Evolutionary conservation across 2,797 vertebrate species (phyloP), one percentile per base, ranked within the genome.

Genomic region (Microhierax caerulescens): DNA sequence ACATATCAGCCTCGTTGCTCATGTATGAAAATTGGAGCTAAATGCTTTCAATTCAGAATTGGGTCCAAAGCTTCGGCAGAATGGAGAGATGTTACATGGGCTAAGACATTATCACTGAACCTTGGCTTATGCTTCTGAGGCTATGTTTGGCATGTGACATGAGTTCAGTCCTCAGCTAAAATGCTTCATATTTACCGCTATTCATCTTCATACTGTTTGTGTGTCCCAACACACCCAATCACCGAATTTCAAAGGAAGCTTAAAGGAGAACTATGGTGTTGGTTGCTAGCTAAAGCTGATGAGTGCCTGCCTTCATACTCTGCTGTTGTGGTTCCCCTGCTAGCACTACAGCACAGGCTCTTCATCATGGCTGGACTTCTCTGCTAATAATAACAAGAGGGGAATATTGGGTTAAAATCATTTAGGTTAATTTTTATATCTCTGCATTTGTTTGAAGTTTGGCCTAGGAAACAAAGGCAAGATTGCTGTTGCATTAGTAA

Each of bases 11-110:
- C 74, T 76, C 36, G 23, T 25, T 43, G 56, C 41, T 88, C 22
- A 14, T 74, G 8, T 63, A 47, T 90, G 88, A 85, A 84, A 78
- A 86, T 56, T 48, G 84, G 60, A 80, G 36, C 41, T 90, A 74
- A 93, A 56, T 48, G 39, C 80, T 88, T 94, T 92, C 82, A 70
- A 43, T 94, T 91, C 92, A 85, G 47, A 79, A 83, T 56, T 83
- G 78, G 48, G 74, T 64, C 32, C 64, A 61, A 82, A 91, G 89
- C 30, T 47, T 74, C 4, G 0, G 53, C 65, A 47, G 37, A 90
- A 34, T 13, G 17, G 50, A 53, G 60, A 79, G 32, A 65, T 25
- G 36, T 77, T 81, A 53, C 47, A 61, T 4, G 11, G 76, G 47
- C 32, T 41, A 64, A 83, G n/a, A 34, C 51, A n/a, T 39, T 47